Evolutionary conservation across 2,888 invertebrate genomes (phyloP), one percentile per base, ranked within the genome.

Genomic region (Sisyra terminalis): DNA sequence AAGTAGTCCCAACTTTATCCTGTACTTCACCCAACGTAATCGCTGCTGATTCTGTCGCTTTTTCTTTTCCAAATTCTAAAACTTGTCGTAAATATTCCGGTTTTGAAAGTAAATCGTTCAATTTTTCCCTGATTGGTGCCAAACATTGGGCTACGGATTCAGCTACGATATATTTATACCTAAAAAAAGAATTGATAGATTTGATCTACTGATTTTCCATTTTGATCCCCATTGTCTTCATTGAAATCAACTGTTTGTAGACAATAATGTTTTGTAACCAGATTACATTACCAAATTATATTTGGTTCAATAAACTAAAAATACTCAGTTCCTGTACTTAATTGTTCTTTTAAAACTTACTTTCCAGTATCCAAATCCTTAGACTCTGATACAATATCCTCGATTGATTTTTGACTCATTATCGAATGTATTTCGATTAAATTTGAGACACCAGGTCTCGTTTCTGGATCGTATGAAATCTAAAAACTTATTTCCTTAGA

Each of bases 401-500:
- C 75, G 2, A 77, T 66, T 40, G 69, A 58, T 58, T 71, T 66
- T 37, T 74, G 81, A 13, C 75, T 73, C 14, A 85, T 65, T 44
- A 84, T 68, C 39, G 86, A 78, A 65, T 92, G 87, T 47, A 94
- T 81, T 44, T 70, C 67, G 48, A 97, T 70, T 44, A 98, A 69
- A 67, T 97, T 97, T 39, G 92, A 71, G 11, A 98, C 84, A 16
- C 90, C 97, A 0, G 89, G 84, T 47, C 97, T 69, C 5, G 60
- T 57, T 42, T 69, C 73, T 1, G 83, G 83, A 49, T 90, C 83
- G 61, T 74, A 96, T 9, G 81, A 78, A 8, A 98, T n/a, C n/a
- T n/a, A n/a, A n/a, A n/a, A n/a, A n/a, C n/a, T n/a, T n/a, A n/a
- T n/a, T n/a, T n/a, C 24, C 24, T 29, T 11, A 44, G 42, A 34